These are phyloP conservation scores for Zapus hudsonius DNA, from an alignment of 2,113 vertebrate species.

Conservation along the genomic window DNA sequence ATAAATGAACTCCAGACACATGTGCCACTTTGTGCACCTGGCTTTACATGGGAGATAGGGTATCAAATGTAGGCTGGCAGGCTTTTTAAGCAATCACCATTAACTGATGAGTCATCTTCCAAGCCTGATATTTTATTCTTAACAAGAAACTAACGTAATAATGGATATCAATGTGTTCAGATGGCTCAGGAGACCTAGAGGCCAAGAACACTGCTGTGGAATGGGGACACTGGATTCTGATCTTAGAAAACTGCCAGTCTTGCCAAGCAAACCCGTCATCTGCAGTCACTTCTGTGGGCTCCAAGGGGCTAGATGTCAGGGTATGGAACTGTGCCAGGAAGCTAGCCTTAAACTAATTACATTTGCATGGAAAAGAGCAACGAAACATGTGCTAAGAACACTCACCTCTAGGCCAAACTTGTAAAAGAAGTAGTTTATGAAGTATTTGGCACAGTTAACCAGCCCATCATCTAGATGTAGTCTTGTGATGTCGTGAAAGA, in stretches of 20 bases:
- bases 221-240: rapidly evolving
- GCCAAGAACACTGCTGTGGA: rapidly evolving
- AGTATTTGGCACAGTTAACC: conserved; percentile 95
- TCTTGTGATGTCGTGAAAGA: conserved; percentile 96
- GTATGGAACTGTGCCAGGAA: background rate
- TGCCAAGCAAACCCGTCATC: background rate
- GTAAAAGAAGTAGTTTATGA: conserved; percentile 99
- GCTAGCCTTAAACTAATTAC: background rate
- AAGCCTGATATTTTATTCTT: background rate
- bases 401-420: conserved; percentile 98
- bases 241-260: background rate
- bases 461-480: conserved; percentile 95
- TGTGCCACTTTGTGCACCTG: no score
- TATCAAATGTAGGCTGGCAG: no score
- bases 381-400: background rate
- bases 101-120: no score
- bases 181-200: background rate
- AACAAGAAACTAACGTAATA: background rate
- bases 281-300: background rate
- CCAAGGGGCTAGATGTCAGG: rapidly evolving
- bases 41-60: no score
- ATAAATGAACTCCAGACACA: no score
- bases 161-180: background rate
- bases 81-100: no score
- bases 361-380: background rate